Conservation (phyloP, 92 coral and sea anemone species). For the Zoanthus sociatus region DNA sequence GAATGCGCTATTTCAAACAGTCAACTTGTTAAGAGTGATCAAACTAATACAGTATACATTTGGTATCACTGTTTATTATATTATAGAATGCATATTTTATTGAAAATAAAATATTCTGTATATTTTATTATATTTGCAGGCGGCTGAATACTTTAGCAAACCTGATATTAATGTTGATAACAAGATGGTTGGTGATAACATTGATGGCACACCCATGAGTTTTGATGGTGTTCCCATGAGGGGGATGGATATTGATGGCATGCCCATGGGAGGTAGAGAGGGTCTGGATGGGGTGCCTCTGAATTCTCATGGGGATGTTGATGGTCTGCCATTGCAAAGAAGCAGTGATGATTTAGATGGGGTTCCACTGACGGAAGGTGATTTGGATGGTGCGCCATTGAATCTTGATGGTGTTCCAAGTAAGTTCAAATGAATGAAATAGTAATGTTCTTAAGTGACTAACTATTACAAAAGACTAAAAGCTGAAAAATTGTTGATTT, state of each 20-base stretch:
- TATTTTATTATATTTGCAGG: neutral
- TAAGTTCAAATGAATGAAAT: slow-evolving; percentile 17
- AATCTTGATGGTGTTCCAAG: slow-evolving; percentile 77
- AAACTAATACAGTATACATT: no score
- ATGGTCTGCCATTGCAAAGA: slow-evolving; percentile 69
- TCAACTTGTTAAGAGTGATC: no score
- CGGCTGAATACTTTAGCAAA: slow-evolving; percentile 35
- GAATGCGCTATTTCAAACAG: no score
- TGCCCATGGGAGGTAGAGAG: slow-evolving; percentile 53
- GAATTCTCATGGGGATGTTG: slow-evolving; percentile 50
- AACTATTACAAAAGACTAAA: no score
- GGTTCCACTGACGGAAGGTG: slow-evolving; percentile 69
- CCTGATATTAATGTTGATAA: slow-evolving; percentile 12
- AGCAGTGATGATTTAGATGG: slow-evolving; percentile 72
- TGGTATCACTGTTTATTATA: no score
- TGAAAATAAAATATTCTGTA: neutral
- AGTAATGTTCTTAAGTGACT: no score
- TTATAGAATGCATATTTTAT: neutral
- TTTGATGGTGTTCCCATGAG: slow-evolving; percentile 65
- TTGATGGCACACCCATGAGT: slow-evolving; percentile 80
- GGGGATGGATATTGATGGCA: slow-evolving; percentile 56
- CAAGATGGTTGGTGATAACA: slow-evolving; percentile 50
- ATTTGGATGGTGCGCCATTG: slow-evolving; percentile 77
- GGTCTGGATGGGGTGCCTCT: slow-evolving; percentile 48
- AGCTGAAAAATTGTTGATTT: no score